Base-by-base conservation (phyloP, 2,113 vertebrate species). In the Alligator sinensis region DNA sequence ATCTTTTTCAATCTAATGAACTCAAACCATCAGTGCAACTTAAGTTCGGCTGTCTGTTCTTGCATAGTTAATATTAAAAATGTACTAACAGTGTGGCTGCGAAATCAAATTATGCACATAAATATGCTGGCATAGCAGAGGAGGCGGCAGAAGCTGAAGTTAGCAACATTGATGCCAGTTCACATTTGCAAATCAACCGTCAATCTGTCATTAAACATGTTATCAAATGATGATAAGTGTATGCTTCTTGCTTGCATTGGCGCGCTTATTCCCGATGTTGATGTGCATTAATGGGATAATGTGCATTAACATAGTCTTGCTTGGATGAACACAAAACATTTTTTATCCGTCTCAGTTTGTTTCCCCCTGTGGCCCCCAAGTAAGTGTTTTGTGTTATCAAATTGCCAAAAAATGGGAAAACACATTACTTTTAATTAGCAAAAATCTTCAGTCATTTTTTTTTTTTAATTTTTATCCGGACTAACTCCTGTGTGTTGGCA, bases 161-260 rank as follows among this genome's bases (percentile, higher is more conserved):
- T 98, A 98, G 98, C 98, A 96, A 98, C 98, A 98, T 98, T 97
- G 98, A 98, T 97, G 99, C 98, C 98, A 98, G 98, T 98, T 98
- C 98, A 96, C 98, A 98, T 99, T 98, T 99, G 98, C 98, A 98
- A 99, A 99, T 98, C 98, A 98, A 98, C 98, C 98, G 98, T 99
- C 99, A 99, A 99, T 99, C 98, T 99, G 99, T 99, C 99, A 98
- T 99, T 99, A 99, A 99, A 99, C 99, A 99, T 99, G 98, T 98
- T 99, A 99, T 99, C 98, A 99, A 98, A 99, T 98, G 98, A 99
- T 99, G 98, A 99, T 99, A 98, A 99, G 98, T 98, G 98, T 98
- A 97, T 97, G 98, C 98, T 98, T 98, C 98, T 98, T 98, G 98
- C 99, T 98, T 95, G 98, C 98, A 97, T 98, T 98, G 96, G 98